phyloP scores from a whole-genome alignment of 1,140 invertebrate species.

The Nasonia longicornis region DNA sequence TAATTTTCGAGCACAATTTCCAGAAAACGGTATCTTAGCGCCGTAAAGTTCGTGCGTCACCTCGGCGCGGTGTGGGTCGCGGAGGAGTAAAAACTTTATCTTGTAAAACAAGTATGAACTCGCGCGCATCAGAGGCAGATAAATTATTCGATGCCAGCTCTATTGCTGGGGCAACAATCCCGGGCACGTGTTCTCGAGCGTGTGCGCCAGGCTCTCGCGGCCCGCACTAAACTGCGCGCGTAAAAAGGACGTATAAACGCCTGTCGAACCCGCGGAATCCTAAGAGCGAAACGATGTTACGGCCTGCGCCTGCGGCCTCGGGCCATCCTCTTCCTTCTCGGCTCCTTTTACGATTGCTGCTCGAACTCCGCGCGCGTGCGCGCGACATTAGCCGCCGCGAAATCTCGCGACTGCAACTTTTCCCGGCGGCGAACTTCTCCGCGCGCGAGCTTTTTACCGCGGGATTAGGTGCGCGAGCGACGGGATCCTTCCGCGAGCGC shows the following conservation, averaged over 20 bases:
- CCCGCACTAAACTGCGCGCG: slow-evolving; percentile 34
- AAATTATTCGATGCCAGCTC: slow-evolving; percentile 37
- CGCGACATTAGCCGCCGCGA: slow-evolving; percentile 3
- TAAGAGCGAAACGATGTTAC: slow-evolving; percentile 48
- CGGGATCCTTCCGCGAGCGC: neutral
- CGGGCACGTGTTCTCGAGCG: slow-evolving; percentile 9
- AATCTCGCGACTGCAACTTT: neutral
- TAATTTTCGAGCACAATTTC: slow-evolving; percentile 27
- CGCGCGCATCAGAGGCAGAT: slow-evolving; percentile 12
- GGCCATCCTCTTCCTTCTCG: slow-evolving; percentile 4
- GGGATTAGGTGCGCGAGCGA: no score
- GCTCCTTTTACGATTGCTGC: slow-evolving; percentile 43
- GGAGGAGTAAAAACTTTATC: slow-evolving; percentile 32
- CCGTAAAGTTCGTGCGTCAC: no score
- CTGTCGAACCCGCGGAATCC: slow-evolving; percentile 46
- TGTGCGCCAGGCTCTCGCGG: neutral
- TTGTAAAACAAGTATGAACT: slow-evolving; percentile 30
- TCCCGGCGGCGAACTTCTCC: neutral
- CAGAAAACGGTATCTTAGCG: neutral
- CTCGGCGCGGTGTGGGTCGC: no score
- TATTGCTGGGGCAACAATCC: slow-evolving; percentile 36
- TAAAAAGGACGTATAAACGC: slow-evolving; percentile 34
- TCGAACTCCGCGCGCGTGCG: slow-evolving; percentile 17
- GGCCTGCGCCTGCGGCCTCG: neutral
- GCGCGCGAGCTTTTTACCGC: neutral